Evolutionary conservation across 1,140 invertebrate genomes (phyloP), one percentile per base, ranked within the genome.

Genomic region (Bilobella aurantiaca): DNA sequence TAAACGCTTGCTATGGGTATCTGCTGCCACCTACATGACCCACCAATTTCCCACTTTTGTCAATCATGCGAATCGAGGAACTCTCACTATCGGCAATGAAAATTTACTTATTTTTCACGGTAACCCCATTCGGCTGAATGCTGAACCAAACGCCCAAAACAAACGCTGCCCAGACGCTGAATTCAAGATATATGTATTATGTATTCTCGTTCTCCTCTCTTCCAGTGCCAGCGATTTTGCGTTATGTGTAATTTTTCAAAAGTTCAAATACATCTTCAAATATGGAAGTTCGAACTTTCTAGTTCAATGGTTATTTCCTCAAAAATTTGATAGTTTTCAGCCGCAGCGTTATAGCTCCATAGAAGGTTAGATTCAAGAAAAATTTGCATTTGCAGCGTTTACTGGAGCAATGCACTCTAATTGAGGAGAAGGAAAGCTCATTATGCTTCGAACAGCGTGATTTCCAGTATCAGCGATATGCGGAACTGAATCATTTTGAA

Each of bases 241-340:
- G 60, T 74, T 74, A 58, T 77, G 65, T 0, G 62, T 67, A 27
- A 1, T 25, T n/a, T 25, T 37, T 27, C 23, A 58, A 62, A 61
- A 53, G 78, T 49, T 69, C 2, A 21, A 2, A 63, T 3, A 27
- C 3, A 49, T 12, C 5, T 37, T 23, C 3, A 12, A 29, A 49
- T n/a, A n/a, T n/a, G n/a, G n/a, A n/a, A n/a, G n/a, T n/a, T n/a
- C n/a, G n/a, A n/a, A n/a, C n/a, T n/a, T n/a, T n/a, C n/a, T 46
- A 60, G 31, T 25, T 46, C 23, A 3, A 37, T 30, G 31, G 27
- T 27, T 21, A 61, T 61, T 64, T 68, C 69, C 59, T 30, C 88
- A 92, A 93, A 96, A 64, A 98, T 91, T 77, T 96, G 93, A 82
- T 98, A 94, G 12, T 84, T 87, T 1, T 93, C 94, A 18, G 93